These are phyloP conservation scores for Chironomus tepperi DNA, from an alignment of 1,140 invertebrate species.

Conservation along the genomic window DNA sequence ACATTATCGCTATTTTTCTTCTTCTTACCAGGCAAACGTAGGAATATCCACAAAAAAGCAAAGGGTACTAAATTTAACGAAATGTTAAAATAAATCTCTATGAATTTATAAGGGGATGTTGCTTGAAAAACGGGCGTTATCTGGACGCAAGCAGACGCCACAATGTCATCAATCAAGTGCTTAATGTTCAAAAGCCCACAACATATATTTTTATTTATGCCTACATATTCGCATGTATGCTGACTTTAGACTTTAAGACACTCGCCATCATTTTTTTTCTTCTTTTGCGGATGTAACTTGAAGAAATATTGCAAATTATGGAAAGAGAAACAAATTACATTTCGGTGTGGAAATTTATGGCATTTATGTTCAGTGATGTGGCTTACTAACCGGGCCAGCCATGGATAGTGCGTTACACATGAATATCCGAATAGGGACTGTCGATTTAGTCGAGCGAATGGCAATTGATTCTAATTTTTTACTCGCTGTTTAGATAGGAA, in stretches of 20 bases:
- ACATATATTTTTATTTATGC: neutral
- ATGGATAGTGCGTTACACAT: neutral
- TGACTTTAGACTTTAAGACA: conserved; percentile 8
- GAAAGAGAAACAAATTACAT: conserved; percentile 16
- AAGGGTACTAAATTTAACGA: conserved; percentile 16
- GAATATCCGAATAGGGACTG: neutral
- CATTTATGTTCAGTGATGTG: neutral
- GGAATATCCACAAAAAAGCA: neutral
- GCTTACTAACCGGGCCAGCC: neutral
- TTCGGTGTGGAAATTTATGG: conserved; percentile 16
- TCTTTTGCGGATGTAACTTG: neutral
- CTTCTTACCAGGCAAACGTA: too few species aligned
- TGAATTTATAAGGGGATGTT: conserved; percentile 6
- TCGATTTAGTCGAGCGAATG: neutral
- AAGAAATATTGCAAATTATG: neutral
- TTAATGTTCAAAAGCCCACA: conserved; percentile 20
- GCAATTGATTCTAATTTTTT: conserved; percentile 11
- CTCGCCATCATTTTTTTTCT: neutral
- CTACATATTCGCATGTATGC: neutral
- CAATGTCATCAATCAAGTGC: conserved; percentile 18
- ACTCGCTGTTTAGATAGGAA: too few species aligned
- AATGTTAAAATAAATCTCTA: conserved; percentile 17
- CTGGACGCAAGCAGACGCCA: neutral
- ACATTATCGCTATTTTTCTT: neutral
- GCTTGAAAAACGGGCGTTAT: neutral